These are phyloP conservation scores for Drosophila flavopinicola DNA, from an alignment of 2,888 invertebrate species.

Conservation along the genomic window DNA sequence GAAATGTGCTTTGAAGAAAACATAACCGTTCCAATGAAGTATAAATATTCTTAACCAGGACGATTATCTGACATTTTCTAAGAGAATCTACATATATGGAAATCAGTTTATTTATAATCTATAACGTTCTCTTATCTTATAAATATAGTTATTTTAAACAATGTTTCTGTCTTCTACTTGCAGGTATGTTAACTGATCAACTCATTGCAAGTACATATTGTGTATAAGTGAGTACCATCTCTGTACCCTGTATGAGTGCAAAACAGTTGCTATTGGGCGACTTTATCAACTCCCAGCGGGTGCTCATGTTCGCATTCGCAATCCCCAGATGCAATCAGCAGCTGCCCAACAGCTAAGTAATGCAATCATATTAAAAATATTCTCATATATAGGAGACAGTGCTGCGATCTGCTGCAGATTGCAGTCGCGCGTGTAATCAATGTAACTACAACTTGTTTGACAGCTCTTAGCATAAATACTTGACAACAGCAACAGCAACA, in stretches of 20 bases:
- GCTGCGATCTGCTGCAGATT: constrained; percentile 29
- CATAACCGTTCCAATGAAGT: no score
- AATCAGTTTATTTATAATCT: background rate
- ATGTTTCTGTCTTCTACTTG: constrained; percentile 10
- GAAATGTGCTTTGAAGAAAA: background rate
- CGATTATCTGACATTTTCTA: no score
- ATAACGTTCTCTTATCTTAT: background rate
- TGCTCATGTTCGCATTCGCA: constrained; percentile 14
- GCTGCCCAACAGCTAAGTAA: constrained; percentile 59
- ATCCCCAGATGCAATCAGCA: constrained; percentile 43
- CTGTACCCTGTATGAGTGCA: constrained; percentile 13
- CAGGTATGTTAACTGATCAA: constrained; percentile 55
- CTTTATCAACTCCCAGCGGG: constrained; percentile 35
- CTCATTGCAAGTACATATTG: background rate
- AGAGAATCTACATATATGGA: no score
- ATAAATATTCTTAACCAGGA: no score
- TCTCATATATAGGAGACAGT: constrained; percentile 34
- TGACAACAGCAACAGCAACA: constrained; percentile 46
- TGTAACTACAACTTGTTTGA: constrained; percentile 80
- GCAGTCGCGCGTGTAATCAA: constrained; percentile 65
- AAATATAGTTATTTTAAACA: background rate
- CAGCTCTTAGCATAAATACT: constrained; percentile 80
- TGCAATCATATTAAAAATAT: constrained; percentile 63
- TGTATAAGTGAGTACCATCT: constrained; percentile 13
- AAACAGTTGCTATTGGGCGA: constrained; percentile 4